Evolutionary conservation across 2,888 invertebrate species (phyloP).

Genomic region (Xiphydria camelus): DNA sequence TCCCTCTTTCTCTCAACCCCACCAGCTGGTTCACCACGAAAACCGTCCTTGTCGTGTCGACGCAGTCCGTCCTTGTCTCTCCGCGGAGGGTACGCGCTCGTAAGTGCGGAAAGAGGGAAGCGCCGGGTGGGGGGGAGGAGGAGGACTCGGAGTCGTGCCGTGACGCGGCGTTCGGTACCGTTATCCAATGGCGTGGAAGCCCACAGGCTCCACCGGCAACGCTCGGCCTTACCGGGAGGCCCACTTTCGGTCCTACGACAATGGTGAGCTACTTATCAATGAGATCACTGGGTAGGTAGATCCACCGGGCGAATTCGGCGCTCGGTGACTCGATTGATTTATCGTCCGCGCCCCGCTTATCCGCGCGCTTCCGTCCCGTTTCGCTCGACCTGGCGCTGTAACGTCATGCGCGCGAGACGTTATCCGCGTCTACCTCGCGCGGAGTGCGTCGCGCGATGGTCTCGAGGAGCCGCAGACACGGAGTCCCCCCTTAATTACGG

Average conservation of each 20-base stretch:
- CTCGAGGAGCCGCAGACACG: no score
- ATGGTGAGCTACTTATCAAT: constrained; percentile 54
- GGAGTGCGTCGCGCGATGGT: no score
- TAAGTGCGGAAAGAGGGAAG: no score
- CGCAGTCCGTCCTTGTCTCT: constrained; percentile 28
- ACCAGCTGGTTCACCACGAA: no score
- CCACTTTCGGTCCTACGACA: constrained; percentile 44
- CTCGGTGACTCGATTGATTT: constrained; percentile 3
- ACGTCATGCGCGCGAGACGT: no score
- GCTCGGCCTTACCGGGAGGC: constrained; percentile 12
- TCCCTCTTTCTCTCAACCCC: constrained; percentile 42
- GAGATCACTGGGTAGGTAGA: constrained; percentile 46
- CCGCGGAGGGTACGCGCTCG: no score
- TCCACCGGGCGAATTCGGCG: constrained; percentile 43
- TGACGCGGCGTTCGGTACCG: constrained; percentile 51
- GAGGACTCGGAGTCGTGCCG: constrained; percentile 33
- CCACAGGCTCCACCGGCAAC: no score
- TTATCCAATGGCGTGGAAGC: constrained; percentile 50
- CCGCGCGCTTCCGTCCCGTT: no score
- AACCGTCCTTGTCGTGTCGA: constrained; percentile 28
- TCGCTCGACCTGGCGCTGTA: no score
- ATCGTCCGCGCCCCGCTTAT: background rate
- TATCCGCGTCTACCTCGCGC: no score
- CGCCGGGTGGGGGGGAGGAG: constrained; percentile 23
- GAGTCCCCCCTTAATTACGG: no score